Percentiles rank a stretch among this genome's conserved stretches.
Evolutionary conservation across 2,797 vertebrate genomes (phyloP).

Genomic region (Gambelia wislizenii): DNA sequence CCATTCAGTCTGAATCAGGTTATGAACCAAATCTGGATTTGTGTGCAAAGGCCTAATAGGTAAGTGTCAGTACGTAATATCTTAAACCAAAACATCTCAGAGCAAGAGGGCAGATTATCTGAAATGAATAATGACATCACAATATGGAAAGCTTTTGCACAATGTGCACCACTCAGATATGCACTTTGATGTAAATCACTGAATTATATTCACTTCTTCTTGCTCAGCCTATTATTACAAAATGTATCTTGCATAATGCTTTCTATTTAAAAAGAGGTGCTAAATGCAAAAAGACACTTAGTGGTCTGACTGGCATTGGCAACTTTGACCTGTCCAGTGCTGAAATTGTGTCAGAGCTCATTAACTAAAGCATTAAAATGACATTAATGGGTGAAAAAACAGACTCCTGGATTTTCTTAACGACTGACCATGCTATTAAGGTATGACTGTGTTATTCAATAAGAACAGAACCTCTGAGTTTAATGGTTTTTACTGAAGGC

Average conservation of each 20-base stretch:
- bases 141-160: neutral
- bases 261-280: neutral
- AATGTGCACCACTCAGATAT: neutral
- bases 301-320: neutral
- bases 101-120: no score
- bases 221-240: constrained; percentile 11
- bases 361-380: constrained; percentile 32
- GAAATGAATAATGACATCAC: neutral
- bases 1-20: no score
- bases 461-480: neutral
- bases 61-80: no score
- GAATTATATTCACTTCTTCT: constrained; percentile 9
- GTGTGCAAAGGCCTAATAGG: no score
- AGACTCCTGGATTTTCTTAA: constrained; percentile 7
- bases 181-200: neutral
- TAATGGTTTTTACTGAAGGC: neutral
- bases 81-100: no score
- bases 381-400: constrained; percentile 20
- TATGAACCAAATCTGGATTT: no score
- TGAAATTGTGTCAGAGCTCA: constrained; percentile 23
- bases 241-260: neutral
- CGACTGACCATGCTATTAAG: constrained; percentile 1
- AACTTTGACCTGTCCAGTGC: constrained; percentile 10
- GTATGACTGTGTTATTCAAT: neutral
- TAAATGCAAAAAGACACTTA: neutral